Percentiles rank a stretch among this genome's conserved stretches.
phyloP scores from a whole-genome alignment of 2,113 vertebrate genomes.

The Dipodomys spectabilis region DNA sequence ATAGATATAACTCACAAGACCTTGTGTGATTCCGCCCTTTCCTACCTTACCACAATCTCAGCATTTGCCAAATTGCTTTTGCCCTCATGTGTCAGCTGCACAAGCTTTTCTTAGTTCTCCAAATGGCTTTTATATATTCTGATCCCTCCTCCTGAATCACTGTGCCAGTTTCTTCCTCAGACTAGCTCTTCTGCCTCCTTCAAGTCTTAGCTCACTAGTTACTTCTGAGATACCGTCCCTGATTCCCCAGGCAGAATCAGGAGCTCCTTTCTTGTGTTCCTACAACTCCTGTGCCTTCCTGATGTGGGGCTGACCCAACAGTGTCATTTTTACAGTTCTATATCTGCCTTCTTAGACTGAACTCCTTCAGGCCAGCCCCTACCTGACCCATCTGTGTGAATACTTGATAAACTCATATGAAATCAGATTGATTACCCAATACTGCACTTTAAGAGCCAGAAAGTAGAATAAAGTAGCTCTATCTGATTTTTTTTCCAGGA shows the following conservation, averaged over 20 bases:
- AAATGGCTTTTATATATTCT: conserved; percentile 21
- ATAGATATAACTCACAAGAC: background rate
- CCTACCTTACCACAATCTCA: background rate
- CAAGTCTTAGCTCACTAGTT: background rate
- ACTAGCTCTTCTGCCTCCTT: conserved; percentile 22
- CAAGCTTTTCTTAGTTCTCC: background rate
- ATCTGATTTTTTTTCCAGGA: conserved; percentile 70
- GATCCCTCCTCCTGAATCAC: background rate
- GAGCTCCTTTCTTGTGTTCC: background rate
- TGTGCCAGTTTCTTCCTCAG: background rate
- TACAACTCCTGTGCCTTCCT: background rate
- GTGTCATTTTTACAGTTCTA: background rate
- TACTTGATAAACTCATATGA: conserved; percentile 4
- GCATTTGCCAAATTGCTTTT: background rate
- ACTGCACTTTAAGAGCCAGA: conserved; percentile 69
- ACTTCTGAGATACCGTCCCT: background rate
- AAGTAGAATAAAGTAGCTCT: conserved; percentile 66
- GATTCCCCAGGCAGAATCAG: background rate
- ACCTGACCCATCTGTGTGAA: background rate
- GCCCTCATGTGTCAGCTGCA: background rate
- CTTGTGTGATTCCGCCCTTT: background rate
- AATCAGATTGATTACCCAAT: conserved; percentile 27
- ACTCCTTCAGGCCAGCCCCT: background rate
- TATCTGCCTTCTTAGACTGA: background rate
- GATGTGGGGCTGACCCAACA: background rate